Evolutionary conservation across 2,113 vertebrate species (phyloP), one percentile per base, ranked within the genome.

Genomic region (Lagopus muta): DNA sequence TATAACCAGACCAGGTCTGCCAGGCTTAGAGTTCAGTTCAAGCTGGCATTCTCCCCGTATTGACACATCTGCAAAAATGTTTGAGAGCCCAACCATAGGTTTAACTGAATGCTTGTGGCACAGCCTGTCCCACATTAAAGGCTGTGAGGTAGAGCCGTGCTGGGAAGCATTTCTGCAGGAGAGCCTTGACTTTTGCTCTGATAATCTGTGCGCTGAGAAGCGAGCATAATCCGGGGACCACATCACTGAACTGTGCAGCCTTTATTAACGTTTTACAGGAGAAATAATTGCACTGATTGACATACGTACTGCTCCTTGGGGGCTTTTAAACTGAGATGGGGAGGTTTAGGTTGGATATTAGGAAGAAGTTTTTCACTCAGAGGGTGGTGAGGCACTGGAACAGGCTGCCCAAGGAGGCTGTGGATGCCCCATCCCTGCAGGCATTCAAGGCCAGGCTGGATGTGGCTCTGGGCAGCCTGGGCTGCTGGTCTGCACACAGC

Each of bases 1-100:
- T 17, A 32, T 50, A 42, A 45, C 32, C 58, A 85, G 54, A 66
- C 60, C 22, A 73, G 14, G 11, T 93, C 87, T 93, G 89, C 82
- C 67, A 85, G 57, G 48, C 48, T 25, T 50, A 50, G 48, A 50
- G 24, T 27, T 50, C 19, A 47, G 45, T 47, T 14, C 12, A 52
- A 25, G 50, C 48, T 13, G 24, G 27, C 10, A 16, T 22, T 91
- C 27, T 91, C 24, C 25, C n/a, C 25, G 30, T 8, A 65, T 36
- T 40, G 13, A 3, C 32, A 15, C 1, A 3, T 70, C 78, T 85
- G 78, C 15, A 58, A 62, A 36, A 73, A 20, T 9, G n/a, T 27
- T 88, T 4, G 40, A 20, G 7, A 5, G 61, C 48, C 14, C n/a
- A 24, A 47, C 20, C 79, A 27, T 10, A 15, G 32, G 14, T 58